Percentiles rank a stretch among this genome's conserved stretches.
These are phyloP conservation scores for Cyprinella venusta DNA, from an alignment of 2,797 vertebrate species.

Conservation along the genomic window DNA sequence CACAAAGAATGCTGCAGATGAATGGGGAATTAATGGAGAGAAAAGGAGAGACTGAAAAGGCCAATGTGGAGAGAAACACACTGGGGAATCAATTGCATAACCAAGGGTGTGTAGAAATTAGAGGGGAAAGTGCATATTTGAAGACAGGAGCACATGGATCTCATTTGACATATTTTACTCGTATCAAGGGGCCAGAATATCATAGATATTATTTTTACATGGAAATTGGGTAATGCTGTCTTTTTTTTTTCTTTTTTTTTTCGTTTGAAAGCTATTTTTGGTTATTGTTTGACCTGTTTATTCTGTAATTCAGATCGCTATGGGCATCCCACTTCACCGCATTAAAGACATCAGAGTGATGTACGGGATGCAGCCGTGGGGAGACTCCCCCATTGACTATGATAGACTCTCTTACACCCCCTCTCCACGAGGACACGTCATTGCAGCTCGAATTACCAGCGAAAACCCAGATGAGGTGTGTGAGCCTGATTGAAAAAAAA, in stretches of 20 bases:
- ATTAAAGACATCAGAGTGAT: conserved; percentile 86
- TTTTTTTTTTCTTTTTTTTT: neutral
- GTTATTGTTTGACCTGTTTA: conserved; percentile 60
- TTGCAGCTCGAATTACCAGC: conserved; percentile 98
- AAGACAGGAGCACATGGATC: neutral
- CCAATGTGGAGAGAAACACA: neutral
- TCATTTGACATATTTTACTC: neutral
- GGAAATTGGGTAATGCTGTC: neutral
- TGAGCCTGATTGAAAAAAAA: neutral
- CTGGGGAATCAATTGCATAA: neutral
- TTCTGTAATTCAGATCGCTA: conserved; percentile 82
- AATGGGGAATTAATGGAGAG: conserved; percentile 15
- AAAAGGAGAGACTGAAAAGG: neutral
- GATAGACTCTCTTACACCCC: conserved; percentile 88
- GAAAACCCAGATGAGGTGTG: conserved; percentile 97
- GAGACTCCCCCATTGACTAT: conserved; percentile 91
- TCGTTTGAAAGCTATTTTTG: conserved; percentile 39
- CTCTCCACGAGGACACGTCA: conserved; percentile 93
- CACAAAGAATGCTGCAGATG: conserved; percentile 13
- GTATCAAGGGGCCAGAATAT: neutral
- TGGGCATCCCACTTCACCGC: conserved; percentile 95
- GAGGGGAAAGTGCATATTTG: neutral
- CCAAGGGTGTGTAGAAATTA: neutral
- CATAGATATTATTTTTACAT: neutral
- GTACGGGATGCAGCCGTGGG: conserved; percentile 87